Conservation (phyloP, 2,888 invertebrate species). For the Melanchra persicariae region DNA sequence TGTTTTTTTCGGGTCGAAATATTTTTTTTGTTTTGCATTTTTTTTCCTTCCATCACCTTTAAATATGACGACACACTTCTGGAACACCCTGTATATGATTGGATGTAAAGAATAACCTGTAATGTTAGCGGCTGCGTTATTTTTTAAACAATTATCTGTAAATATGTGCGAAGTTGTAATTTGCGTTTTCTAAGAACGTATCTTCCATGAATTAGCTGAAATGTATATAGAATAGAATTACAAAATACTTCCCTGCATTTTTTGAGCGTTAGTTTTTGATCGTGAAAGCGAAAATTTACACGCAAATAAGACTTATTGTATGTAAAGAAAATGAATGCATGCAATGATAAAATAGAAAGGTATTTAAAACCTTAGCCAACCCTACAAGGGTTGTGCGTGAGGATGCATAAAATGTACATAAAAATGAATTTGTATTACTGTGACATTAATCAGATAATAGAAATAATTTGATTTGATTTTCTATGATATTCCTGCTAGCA, state of each 20-base stretch:
- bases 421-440: constrained; percentile 31
- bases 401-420: constrained; percentile 45
- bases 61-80: too few relatives aligned
- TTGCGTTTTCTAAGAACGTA: constrained; percentile 50
- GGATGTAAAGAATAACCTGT: constrained; percentile 53
- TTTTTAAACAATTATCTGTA: constrained; percentile 59
- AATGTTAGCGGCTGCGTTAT: constrained; percentile 50
- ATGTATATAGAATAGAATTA: constrained; percentile 57
- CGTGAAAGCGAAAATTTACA: constrained; percentile 52
- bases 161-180: constrained; percentile 48
- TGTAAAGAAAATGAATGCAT: constrained; percentile 24
- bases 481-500: constrained; percentile 4
- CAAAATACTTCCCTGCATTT: constrained; percentile 58
- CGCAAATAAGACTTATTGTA: constrained; percentile 16
- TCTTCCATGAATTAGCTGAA: constrained; percentile 65
- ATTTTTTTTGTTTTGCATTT: too few relatives aligned
- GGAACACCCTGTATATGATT: too few relatives aligned
- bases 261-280: constrained; percentile 33
- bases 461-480: too few relatives aligned
- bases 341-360: constrained; percentile 7
- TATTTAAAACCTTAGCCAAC: neutral
- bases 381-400: neutral
- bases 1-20: too few relatives aligned
- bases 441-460: constrained; percentile 19
- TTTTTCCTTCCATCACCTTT: too few relatives aligned